Conservation (phyloP, 2,113 vertebrate species). For the Capra hircus region DNA sequence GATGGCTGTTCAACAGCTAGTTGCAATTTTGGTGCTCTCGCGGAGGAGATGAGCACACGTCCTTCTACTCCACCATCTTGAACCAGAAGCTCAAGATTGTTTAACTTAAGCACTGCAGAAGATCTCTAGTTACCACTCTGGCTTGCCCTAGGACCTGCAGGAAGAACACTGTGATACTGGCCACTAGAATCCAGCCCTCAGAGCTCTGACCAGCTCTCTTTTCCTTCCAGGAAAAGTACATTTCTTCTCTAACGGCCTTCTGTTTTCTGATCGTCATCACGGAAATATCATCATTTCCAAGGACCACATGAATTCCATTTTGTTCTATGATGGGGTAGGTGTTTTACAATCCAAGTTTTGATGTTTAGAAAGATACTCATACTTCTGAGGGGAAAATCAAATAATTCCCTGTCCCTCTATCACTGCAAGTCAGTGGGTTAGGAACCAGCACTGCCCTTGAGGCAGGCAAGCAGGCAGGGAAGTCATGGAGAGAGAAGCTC, state of each 20-base stretch:
- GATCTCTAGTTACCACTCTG: neutral
- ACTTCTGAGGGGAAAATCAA: neutral
- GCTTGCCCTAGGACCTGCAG: neutral
- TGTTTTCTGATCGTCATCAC: constrained; percentile 87
- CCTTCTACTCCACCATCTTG: neutral
- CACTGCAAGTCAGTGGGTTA: neutral
- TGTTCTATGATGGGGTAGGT: constrained; percentile 90
- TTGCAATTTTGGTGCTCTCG: neutral
- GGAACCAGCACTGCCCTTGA: neutral
- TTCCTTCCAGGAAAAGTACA: constrained; percentile 85
- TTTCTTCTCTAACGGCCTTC: constrained; percentile 92
- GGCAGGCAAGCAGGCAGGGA: neutral
- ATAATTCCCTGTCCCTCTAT: neutral
- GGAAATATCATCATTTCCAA: constrained; percentile 89
- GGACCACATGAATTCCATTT: constrained; percentile 85
- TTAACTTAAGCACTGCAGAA: neutral
- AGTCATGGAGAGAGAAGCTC: neutral
- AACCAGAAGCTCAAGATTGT: neutral
- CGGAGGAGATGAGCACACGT: neutral
- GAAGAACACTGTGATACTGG: neutral
- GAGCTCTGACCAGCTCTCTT: constrained; percentile 47
- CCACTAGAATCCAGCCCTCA: neutral
- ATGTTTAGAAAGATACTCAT: neutral
- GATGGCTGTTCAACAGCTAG: neutral
- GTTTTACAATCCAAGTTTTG: neutral